Conservation (phyloP, 2,797 vertebrate genomes). For the Squalus acanthias region DNA sequence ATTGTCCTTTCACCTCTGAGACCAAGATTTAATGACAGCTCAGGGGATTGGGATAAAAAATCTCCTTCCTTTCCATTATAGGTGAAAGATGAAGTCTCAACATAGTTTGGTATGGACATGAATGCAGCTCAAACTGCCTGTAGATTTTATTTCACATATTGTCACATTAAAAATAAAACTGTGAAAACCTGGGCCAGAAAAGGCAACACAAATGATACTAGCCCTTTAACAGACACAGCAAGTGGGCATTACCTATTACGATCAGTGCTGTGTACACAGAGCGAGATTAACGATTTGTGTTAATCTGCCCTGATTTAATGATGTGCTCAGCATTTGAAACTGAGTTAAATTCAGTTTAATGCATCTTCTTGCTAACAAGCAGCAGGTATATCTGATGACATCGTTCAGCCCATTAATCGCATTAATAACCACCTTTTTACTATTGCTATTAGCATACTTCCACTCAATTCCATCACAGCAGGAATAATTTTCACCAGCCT, state of each 20-base stretch:
- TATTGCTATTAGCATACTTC: slow-evolving; percentile 38
- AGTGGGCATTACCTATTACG: slow-evolving; percentile 31
- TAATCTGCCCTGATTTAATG: slow-evolving; percentile 44
- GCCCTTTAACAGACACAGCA: slow-evolving; percentile 8
- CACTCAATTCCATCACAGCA: slow-evolving; percentile 31
- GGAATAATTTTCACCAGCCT: slow-evolving; percentile 36
- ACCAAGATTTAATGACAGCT: neutral
- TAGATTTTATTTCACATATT: neutral
- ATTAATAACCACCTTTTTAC: slow-evolving; percentile 36
- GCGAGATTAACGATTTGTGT: slow-evolving; percentile 40
- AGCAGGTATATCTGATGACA: slow-evolving; percentile 36
- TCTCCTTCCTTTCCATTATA: neutral
- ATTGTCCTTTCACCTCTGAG: neutral
- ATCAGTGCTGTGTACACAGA: slow-evolving; percentile 38
- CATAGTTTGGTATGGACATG: neutral
- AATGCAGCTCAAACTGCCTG: neutral
- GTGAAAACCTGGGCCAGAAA: neutral
- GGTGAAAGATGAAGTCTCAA: neutral
- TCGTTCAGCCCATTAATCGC: slow-evolving; percentile 36
- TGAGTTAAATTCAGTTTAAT: slow-evolving; percentile 41
- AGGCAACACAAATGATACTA: neutral
- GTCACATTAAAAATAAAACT: neutral
- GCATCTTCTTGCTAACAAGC: slow-evolving; percentile 41
- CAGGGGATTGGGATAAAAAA: neutral
- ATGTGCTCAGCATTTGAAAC: slow-evolving; percentile 42